Percentiles rank a stretch among this genome's conserved stretches.
These are phyloP conservation scores for western clawed frog (Xenopus tropicalis) DNA, from an alignment of 2,113 vertebrate genomes.

Conservation along the genomic window DNA sequence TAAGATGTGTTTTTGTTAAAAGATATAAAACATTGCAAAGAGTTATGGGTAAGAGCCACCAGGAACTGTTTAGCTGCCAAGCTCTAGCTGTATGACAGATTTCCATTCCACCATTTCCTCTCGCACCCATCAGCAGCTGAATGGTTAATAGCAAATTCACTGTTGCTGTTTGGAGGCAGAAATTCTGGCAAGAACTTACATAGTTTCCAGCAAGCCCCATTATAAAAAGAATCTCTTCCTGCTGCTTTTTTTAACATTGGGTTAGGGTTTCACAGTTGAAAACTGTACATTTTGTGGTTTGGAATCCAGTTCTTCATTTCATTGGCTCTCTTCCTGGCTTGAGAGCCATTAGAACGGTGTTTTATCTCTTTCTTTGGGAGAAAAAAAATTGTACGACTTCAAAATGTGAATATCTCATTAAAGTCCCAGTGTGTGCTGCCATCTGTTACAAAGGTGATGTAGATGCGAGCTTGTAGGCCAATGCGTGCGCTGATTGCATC, in stretches of 20 bases:
- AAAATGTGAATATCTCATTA: constrained; percentile 10
- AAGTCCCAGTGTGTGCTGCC: neutral
- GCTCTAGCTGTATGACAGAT: no score
- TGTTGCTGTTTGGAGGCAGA: constrained; percentile 41
- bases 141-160: constrained; percentile 38
- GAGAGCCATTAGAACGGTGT: constrained; percentile 8
- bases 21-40: no score
- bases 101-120: neutral
- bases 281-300: constrained; percentile 43
- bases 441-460: neutral
- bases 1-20: no score
- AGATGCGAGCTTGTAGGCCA: neutral
- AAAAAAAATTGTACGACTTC: neutral
- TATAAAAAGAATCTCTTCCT: constrained; percentile 46
- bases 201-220: constrained; percentile 45
- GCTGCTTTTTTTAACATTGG: constrained; percentile 45
- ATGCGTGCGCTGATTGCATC: neutral
- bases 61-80: no score
- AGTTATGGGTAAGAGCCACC: no score
- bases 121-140: constrained; percentile 4
- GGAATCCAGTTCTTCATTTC: constrained; percentile 23
- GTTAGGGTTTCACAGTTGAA: constrained; percentile 42
- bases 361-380: constrained; percentile 22
- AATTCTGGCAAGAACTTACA: constrained; percentile 42
- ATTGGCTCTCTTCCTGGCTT: constrained; percentile 26